A percentile compares a stretch with the other conserved stretches of the same genome.
These are phyloP conservation scores for Leptatherina wallacei DNA, from an alignment of 2,797 vertebrate species.

Conservation along the genomic window DNA sequence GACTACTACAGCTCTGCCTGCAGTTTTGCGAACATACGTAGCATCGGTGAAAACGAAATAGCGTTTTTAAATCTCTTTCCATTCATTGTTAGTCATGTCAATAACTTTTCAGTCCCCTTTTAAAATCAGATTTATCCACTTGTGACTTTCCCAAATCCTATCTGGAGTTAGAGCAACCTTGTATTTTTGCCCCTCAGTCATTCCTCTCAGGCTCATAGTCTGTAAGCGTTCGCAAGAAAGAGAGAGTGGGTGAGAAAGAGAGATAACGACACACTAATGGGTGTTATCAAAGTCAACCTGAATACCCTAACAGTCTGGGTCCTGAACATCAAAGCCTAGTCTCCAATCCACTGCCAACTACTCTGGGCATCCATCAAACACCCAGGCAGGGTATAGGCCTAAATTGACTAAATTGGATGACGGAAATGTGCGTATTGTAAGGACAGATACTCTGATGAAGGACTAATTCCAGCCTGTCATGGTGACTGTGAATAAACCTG, in stretches of 20 bases:
- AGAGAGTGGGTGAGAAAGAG: conserved; percentile 26
- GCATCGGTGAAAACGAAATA: conserved; percentile 47
- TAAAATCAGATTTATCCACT: conserved; percentile 26
- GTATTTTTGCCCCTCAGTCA: conserved; percentile 51
- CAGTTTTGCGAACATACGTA: neutral
- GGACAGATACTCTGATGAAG: conserved; percentile 50
- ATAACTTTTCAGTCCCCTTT: conserved; percentile 25
- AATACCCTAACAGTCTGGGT: conserved; percentile 71
- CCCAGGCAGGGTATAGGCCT: conserved; percentile 33
- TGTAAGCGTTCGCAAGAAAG: conserved; percentile 36
- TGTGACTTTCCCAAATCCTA: conserved; percentile 16
- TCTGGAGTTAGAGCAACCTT: conserved; percentile 56
- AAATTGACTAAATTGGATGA: conserved; percentile 69
- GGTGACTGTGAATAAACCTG: conserved; percentile 41
- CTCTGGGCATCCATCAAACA: conserved; percentile 69
- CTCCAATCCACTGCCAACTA: conserved; percentile 60
- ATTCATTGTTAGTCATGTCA: conserved; percentile 12
- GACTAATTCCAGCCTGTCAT: conserved; percentile 40
- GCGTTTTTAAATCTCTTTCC: conserved; percentile 31
- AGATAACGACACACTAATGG: conserved; percentile 65
- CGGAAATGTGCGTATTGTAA: conserved; percentile 65
- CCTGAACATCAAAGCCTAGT: conserved; percentile 72
- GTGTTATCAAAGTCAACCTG: conserved; percentile 80
- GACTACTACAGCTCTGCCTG: conserved; percentile 12
- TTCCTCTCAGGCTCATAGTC: conserved; percentile 46